A percentile compares a stretch with the other conserved stretches of the same genome.
These are phyloP conservation scores for Lichenostomus cassidix DNA, from an alignment of 2,113 vertebrate genomes.

Conservation along the genomic window DNA sequence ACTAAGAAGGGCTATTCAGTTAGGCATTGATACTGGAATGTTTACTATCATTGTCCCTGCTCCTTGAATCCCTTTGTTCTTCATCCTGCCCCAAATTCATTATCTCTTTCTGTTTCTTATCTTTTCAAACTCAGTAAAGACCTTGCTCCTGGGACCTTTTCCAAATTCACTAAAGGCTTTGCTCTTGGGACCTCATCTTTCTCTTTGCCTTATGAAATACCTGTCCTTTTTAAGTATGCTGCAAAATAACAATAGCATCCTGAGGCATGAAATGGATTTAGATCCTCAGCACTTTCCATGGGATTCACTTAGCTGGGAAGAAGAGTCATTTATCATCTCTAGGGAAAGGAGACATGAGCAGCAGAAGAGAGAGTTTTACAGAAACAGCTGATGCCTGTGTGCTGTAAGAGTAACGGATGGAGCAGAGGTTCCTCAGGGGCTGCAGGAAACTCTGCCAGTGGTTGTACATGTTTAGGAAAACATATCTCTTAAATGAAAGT, in stretches of 20 bases:
- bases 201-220: background rate
- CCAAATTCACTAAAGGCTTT: background rate
- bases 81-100: background rate
- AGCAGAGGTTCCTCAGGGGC: background rate
- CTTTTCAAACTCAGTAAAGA: background rate
- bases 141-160: background rate
- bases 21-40: background rate
- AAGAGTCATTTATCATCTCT: background rate
- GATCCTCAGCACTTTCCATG: background rate
- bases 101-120: background rate
- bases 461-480: background rate
- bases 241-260: background rate
- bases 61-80: background rate
- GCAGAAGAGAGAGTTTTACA: background rate
- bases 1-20: background rate
- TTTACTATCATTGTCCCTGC: accelerated
- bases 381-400: background rate
- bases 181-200: background rate
- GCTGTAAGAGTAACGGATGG: background rate
- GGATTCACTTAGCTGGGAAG: background rate
- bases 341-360: background rate
- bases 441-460: background rate
- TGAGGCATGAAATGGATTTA: background rate
- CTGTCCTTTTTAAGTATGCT: background rate
- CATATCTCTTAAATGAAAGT: background rate